phyloP scores from a whole-genome alignment of 2,888 invertebrate species.

The Linhomoeus sp. region DNA sequence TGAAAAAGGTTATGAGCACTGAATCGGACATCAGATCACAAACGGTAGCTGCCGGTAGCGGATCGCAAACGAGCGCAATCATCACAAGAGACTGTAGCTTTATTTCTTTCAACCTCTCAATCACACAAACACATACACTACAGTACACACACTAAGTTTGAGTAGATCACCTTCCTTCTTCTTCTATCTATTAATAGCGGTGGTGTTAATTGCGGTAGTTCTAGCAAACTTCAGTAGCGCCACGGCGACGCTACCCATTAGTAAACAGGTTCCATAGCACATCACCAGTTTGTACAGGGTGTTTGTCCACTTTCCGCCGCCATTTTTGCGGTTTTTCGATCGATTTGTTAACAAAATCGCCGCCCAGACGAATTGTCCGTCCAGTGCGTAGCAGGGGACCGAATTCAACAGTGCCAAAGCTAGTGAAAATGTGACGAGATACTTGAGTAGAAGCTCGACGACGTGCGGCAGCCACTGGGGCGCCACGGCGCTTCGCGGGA shows the following conservation, averaged over 20 bases:
- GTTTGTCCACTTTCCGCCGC: no score
- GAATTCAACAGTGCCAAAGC: slow-evolving; percentile 75
- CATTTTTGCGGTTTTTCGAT: not conserved
- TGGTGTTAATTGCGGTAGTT: no score
- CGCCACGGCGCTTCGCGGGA: not conserved
- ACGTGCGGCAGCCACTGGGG: slow-evolving; percentile 11
- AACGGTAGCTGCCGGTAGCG: no score
- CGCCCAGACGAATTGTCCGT: slow-evolving; percentile 68
- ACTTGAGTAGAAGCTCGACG: slow-evolving; percentile 14
- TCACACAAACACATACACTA: no score
- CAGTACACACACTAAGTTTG: no score
- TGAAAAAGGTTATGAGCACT: no score
- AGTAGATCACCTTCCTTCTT: no score
- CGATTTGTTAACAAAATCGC: slow-evolving; percentile 21
- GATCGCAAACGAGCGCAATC: no score
- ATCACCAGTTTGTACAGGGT: slow-evolving; percentile 23
- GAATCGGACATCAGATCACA: no score
- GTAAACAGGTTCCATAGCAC: slow-evolving; percentile 26
- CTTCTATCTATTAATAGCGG: no score
- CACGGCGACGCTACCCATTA: slow-evolving; percentile 25
- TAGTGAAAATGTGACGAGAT: slow-evolving; percentile 51
- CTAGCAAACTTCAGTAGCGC: slow-evolving; percentile 29
- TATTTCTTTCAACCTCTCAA: no score
- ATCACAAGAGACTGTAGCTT: no score
- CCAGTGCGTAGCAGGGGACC: slow-evolving; percentile 65